Evolutionary conservation across 2,797 vertebrate species (phyloP), one percentile per base, ranked within the genome.

Genomic region (Aphelocoma californica): DNA sequence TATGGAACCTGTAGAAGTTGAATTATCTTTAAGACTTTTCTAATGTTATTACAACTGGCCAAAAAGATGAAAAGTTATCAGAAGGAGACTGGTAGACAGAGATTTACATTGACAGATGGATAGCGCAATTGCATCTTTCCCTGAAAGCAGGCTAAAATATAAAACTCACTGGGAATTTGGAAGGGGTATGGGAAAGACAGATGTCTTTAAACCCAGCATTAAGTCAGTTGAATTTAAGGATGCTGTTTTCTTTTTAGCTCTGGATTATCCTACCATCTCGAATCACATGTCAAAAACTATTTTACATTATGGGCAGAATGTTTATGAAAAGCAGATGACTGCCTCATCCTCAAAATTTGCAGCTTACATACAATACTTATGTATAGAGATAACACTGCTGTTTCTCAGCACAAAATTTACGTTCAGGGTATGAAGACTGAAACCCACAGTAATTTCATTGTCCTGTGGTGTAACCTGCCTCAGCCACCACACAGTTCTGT

Each of bases 151-250:
- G 44, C 62, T 92, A 47, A 95, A 93, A 92, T 72, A 77, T 48
- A 73, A 86, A 93, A 58, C 57, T 79, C 47, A 34, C 56, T 69
- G 36, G 81, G 69, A 83, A 83, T 56, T 90, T 85, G 83, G 84
- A 94, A 82, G n/a, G 66, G 54, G 81, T 61, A 40, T 50, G 28
- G 72, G 78, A 90, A 92, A 96, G 67, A 72, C 90, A 95, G 92
- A 92, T 95, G 92, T 73, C 93, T 88, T 77, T 75, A 85, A 88
- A 95, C 40, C 73, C 38, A 91, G 29, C 56, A 75, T 62, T 61
- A 86, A 93, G 44, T 72, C 62, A 71, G 57, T 34, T 81, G 62
- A 92, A 86, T 91, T 81, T 74, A 62, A 58, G 72, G 75, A 48
- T 86, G 74, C 48, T 71, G 70, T 62, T 94, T 85, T 81, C 54